Percentiles rank a stretch among this genome's conserved stretches.
These are phyloP conservation scores for Muscicapa adusta DNA, from an alignment of 2,113 vertebrate genomes.

Conservation along the genomic window DNA sequence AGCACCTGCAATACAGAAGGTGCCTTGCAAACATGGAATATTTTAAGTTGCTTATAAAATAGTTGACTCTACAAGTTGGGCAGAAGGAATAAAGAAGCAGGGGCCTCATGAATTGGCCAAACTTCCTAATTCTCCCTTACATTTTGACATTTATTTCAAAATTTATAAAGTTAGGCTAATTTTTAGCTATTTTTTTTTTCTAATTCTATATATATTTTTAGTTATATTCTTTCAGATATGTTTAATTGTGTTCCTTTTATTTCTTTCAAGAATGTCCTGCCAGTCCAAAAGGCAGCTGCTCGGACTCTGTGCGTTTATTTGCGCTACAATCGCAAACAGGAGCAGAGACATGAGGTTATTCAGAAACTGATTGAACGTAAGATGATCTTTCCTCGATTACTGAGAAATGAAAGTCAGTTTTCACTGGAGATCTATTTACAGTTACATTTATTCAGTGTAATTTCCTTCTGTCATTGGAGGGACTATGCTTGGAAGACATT, in stretches of 20 bases:
- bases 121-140: not conserved
- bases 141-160: not conserved
- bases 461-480: not conserved
- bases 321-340: constrained; percentile 91
- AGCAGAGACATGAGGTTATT: constrained; percentile 91
- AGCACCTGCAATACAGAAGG: not conserved
- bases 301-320: constrained; percentile 89
- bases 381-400: constrained; percentile 1
- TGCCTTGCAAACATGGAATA: not conserved
- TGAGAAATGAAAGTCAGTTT: not conserved
- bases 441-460: not conserved
- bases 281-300: constrained; percentile 91
- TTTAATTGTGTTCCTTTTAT: constrained; percentile 36
- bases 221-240: not conserved
- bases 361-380: constrained; percentile 90
- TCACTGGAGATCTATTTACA: not conserved
- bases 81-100: not conserved
- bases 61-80: not conserved
- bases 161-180: not conserved
- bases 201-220: not conserved
- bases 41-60: not conserved
- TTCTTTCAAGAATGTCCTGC: constrained; percentile 86
- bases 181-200: not conserved
- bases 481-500: not conserved
- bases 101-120: not conserved